Percentiles rank a stretch among this genome's conserved stretches.
These are phyloP conservation scores for Bombylius discolor DNA, from an alignment of 2,888 invertebrate genomes.

Conservation along the genomic window DNA sequence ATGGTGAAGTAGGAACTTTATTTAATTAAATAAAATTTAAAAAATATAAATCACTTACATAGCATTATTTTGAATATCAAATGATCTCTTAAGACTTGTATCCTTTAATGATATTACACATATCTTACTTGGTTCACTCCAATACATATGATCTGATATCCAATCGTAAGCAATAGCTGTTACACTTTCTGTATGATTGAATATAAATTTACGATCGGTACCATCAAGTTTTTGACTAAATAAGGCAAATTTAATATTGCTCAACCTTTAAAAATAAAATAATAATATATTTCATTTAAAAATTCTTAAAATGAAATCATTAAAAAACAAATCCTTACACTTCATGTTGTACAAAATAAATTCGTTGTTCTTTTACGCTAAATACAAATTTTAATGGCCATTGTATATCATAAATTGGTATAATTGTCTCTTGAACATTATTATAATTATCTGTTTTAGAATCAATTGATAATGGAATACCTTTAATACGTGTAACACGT, in stretches of 20 bases:
- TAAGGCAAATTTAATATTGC: slow-evolving; percentile 41
- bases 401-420: slow-evolving; percentile 54
- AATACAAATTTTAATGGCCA: slow-evolving; percentile 57
- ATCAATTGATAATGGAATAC: slow-evolving; percentile 36
- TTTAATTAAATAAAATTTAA: too few species aligned
- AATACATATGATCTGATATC: slow-evolving; percentile 70
- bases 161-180: slow-evolving; percentile 72
- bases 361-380: slow-evolving; percentile 44
- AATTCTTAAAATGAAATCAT: neutral
- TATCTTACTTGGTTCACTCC: slow-evolving; percentile 58
- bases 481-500: slow-evolving; percentile 57
- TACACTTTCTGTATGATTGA: slow-evolving; percentile 44
- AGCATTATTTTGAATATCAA: slow-evolving; percentile 42
- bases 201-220: slow-evolving; percentile 42
- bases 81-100: slow-evolving; percentile 41
- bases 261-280: neutral
- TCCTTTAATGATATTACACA: slow-evolving; percentile 53
- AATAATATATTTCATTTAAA: neutral
- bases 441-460: slow-evolving; percentile 14
- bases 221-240: slow-evolving; percentile 52
- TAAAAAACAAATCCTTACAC: slow-evolving; percentile 22
- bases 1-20: too few species aligned
- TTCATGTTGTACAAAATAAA: slow-evolving; percentile 51
- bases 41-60: slow-evolving; percentile 36
- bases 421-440: slow-evolving; percentile 42